Conservation (phyloP, 2,888 invertebrate species). For the Mesopsocus fuscifrons region DNA sequence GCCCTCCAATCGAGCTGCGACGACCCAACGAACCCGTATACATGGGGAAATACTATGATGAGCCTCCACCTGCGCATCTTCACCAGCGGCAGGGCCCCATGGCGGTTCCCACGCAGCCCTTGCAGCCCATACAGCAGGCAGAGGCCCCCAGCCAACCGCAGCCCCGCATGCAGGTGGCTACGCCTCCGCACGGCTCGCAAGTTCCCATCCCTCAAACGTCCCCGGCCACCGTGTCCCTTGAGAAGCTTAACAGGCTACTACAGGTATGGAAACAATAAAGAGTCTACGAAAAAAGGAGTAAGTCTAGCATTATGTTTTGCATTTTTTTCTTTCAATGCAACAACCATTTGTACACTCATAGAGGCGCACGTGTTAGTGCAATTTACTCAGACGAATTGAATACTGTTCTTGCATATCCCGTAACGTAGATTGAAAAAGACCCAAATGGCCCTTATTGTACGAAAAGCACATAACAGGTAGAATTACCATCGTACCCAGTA, state of each 20-base stretch:
- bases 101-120: conserved; percentile 16
- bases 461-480: too few relatives aligned
- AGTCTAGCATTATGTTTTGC: too few relatives aligned
- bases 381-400: too few relatives aligned
- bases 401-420: too few relatives aligned
- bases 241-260: too few relatives aligned
- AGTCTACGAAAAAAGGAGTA: too few relatives aligned
- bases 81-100: conserved; percentile 14
- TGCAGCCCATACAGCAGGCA: conserved; percentile 22
- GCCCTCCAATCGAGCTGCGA: conserved; percentile 51
- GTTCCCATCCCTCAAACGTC: conserved; percentile 60
- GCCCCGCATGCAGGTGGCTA: conserved; percentile 30
- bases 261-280: conserved; percentile 34
- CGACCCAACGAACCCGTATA: conserved; percentile 25
- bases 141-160: conserved; percentile 21
- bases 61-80: conserved; percentile 39
- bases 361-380: too few relatives aligned
- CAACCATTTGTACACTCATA: too few relatives aligned
- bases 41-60: conserved; percentile 34
- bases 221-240: conserved; percentile 59
- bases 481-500: too few relatives aligned
- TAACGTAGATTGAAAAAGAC: too few relatives aligned
- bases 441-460: too few relatives aligned
- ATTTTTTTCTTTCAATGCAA: too few relatives aligned
- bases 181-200: conserved; percentile 55